Conservation (phyloP, 2,797 vertebrate species). For the Apogon hyalosoma region DNA sequence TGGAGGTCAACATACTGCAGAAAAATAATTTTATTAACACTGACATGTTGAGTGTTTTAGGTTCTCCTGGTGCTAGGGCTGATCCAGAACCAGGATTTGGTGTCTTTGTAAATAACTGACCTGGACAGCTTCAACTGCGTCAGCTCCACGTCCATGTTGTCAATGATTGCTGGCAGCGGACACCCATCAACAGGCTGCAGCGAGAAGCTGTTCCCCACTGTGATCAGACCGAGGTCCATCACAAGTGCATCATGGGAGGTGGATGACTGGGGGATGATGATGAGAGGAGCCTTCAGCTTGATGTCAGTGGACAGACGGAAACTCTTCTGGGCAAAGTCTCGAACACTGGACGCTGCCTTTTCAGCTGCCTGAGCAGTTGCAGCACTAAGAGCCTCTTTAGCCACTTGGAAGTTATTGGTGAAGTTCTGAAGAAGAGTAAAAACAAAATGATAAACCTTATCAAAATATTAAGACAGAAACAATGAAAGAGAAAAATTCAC, state of each 20-base stretch:
- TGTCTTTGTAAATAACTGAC: conserved; percentile 67
- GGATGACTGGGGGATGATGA: conserved; percentile 93
- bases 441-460: neutral
- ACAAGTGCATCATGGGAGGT: conserved; percentile 87
- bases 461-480: neutral
- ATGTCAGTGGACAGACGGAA: conserved; percentile 90
- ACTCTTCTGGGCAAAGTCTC: conserved; percentile 92
- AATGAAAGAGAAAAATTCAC: no score
- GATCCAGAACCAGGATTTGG: neutral
- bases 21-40: no score
- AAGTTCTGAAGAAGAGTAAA: conserved; percentile 61
- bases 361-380: conserved; percentile 94
- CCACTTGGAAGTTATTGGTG: conserved; percentile 82
- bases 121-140: conserved; percentile 92
- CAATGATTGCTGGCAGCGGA: conserved; percentile 89
- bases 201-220: conserved; percentile 84
- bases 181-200: conserved; percentile 70
- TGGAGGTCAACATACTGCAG: no score
- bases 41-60: neutral
- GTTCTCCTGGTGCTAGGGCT: neutral
- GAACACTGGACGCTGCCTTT: conserved; percentile 92
- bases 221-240: conserved; percentile 93
- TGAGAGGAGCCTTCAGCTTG: conserved; percentile 92
- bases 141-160: conserved; percentile 90
- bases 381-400: conserved; percentile 89